These are phyloP conservation scores for Cephalopholis sonnerati DNA, from an alignment of 2,113 vertebrate species.

Conservation along the genomic window DNA sequence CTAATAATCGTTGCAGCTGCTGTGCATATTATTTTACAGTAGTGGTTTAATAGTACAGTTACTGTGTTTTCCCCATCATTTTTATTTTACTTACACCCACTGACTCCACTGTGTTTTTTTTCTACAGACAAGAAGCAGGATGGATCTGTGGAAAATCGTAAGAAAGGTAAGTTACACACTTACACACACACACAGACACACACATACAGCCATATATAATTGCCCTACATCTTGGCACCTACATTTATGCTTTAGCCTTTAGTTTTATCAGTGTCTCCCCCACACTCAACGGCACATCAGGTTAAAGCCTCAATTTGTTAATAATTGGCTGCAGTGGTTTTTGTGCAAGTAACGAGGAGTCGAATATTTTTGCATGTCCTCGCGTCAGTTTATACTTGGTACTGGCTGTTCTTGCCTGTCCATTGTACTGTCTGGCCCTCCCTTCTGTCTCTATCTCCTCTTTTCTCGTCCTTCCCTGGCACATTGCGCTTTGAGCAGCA, in stretches of 20 bases:
- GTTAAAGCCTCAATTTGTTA: slow-evolving; percentile 35
- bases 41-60: no score
- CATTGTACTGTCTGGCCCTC: slow-evolving; percentile 61
- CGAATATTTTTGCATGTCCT: slow-evolving; percentile 52
- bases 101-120: slow-evolving; percentile 58
- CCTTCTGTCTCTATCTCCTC: slow-evolving; percentile 49
- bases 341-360: slow-evolving; percentile 39
- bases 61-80: background rate
- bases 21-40: no score
- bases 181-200: background rate
- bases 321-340: slow-evolving; percentile 54
- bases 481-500: slow-evolving; percentile 76
- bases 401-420: slow-evolving; percentile 55
- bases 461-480: slow-evolving; percentile 67
- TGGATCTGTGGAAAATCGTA: slow-evolving; percentile 94
- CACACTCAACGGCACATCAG: slow-evolving; percentile 12
- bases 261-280: slow-evolving; percentile 27
- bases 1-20: no score
- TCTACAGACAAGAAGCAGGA: slow-evolving; percentile 97
- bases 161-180: slow-evolving; percentile 91
- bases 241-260: slow-evolving; percentile 38
- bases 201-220: slow-evolving; percentile 26
- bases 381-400: slow-evolving; percentile 25
- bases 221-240: slow-evolving; percentile 24
- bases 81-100: background rate